Evolutionary conservation across 2,888 invertebrate genomes (phyloP).

Genomic region (Poecilobothrus nobilitatus): DNA sequence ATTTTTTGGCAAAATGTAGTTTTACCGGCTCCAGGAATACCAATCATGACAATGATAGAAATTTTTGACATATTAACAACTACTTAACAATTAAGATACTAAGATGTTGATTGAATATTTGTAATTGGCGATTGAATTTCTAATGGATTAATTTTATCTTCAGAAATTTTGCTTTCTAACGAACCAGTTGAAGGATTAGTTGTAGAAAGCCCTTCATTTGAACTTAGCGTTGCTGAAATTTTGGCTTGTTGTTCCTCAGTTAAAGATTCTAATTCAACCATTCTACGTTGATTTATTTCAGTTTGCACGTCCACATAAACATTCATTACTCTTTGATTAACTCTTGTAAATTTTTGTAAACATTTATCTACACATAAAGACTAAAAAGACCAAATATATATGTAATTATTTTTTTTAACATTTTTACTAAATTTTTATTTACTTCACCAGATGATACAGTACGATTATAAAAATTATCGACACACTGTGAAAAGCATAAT

Average conservation of each 20-base stretch:
- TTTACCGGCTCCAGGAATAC: constrained; percentile 39
- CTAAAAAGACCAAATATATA: constrained; percentile 25
- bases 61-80: constrained; percentile 29
- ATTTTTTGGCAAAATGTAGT: constrained; percentile 30
- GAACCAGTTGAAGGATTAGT: not conserved
- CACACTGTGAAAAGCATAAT: constrained; percentile 39
- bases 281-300: constrained; percentile 36
- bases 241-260: constrained; percentile 27
- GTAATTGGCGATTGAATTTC: constrained; percentile 13
- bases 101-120: constrained; percentile 20
- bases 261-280: constrained; percentile 35
- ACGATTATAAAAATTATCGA: constrained; percentile 34
- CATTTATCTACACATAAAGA: constrained; percentile 37
- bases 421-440: constrained; percentile 13
- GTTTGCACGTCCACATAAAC: constrained; percentile 42
- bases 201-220: not conserved
- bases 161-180: too few species aligned
- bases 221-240: constrained; percentile 22
- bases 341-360: constrained; percentile 40
- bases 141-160: not conserved
- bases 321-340: constrained; percentile 42
- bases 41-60: constrained; percentile 34
- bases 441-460: constrained; percentile 34
- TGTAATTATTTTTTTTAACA: not conserved
- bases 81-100: constrained; percentile 18